Evolutionary conservation across 2,888 invertebrate genomes (phyloP).

Genomic region (Mesochorus sp.): DNA sequence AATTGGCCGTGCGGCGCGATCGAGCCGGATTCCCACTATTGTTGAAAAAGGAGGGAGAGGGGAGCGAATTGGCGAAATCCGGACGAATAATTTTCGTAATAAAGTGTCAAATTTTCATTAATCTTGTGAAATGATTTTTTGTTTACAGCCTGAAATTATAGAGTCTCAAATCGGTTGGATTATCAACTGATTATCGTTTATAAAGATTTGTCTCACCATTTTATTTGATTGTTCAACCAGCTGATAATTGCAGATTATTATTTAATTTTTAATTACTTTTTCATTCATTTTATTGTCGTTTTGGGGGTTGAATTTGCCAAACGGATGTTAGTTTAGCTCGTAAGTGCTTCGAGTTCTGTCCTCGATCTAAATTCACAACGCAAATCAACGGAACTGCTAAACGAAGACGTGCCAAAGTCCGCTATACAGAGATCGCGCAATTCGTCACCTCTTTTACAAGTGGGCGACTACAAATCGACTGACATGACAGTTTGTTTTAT

Average conservation of each 20-base stretch:
- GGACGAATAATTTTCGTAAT: not conserved
- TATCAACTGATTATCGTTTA: no score
- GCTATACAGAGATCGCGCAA: slow-evolving; percentile 35
- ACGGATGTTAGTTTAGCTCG: slow-evolving; percentile 52
- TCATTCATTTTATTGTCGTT: not conserved
- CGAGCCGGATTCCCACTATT: slow-evolving; percentile 41
- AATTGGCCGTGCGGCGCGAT: slow-evolving; percentile 23
- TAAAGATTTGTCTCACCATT: no score
- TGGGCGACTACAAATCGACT: slow-evolving; percentile 63
- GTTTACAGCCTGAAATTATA: no score
- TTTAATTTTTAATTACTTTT: not conserved
- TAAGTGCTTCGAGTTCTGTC: slow-evolving; percentile 66
- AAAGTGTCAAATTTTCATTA: not conserved
- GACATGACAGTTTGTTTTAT: slow-evolving; percentile 8
- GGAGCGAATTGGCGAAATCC: not conserved
- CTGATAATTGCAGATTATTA: no score
- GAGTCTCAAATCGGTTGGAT: no score
- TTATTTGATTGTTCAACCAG: no score
- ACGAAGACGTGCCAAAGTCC: slow-evolving; percentile 54
- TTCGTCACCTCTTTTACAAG: slow-evolving; percentile 64
- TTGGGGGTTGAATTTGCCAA: slow-evolving; percentile 9
- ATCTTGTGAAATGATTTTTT: not conserved
- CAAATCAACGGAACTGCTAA: slow-evolving; percentile 74
- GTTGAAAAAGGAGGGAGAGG: not conserved
- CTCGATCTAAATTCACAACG: slow-evolving; percentile 76